Base-by-base conservation (phyloP, 2,888 invertebrate genomes). In the Synergus laeviventris region DNA sequence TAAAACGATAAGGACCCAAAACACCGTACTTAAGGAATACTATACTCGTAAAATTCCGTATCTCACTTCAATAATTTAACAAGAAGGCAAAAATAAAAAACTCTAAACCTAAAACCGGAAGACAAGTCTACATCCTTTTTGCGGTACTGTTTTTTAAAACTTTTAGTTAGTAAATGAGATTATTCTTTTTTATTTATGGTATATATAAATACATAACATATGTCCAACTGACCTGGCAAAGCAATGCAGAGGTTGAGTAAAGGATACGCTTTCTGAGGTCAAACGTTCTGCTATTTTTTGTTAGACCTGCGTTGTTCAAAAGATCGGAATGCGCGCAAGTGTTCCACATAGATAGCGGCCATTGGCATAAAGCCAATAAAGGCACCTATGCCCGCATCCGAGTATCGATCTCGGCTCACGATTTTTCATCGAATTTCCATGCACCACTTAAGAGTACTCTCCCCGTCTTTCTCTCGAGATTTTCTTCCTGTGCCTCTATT, bases 311-410 rank as follows among this genome's bases (percentile, higher is more conserved):
- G 80, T 82, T 82, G 75, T 79, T 82, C 76, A 77, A 82, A 81
- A 81, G 80, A 78, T 78, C 79, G 79, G 79, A 82, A 83, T 84
- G 86, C 85, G 87, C 87, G 86, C 89, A 89, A 89, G 89, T 89
- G 89, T 88, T 89, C 87, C 87, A 88, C 86, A 89, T 88, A 89
- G 89, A 89, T 89, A 89, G 88, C 85, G 82, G 85, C 84, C 86
- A 89, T 89, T 89, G 89, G 89, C 88, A 87, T 85, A 86, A 85
- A 85, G 87, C 89, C 89, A 89, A 89, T 88, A 87, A 87, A 88
- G 86, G 87, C 86, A 66, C 60, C 59, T 54, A 60, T 75, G 75
- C 56, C 74, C 82, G 82, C 81, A 83, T 82, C 82, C 82, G 77
- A 84, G 83, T 87, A 87, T 86, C 85, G 87, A 87, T 87, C 87